Conservation (phyloP, 2,113 vertebrate species). For the Australoheros scitulus region DNA sequence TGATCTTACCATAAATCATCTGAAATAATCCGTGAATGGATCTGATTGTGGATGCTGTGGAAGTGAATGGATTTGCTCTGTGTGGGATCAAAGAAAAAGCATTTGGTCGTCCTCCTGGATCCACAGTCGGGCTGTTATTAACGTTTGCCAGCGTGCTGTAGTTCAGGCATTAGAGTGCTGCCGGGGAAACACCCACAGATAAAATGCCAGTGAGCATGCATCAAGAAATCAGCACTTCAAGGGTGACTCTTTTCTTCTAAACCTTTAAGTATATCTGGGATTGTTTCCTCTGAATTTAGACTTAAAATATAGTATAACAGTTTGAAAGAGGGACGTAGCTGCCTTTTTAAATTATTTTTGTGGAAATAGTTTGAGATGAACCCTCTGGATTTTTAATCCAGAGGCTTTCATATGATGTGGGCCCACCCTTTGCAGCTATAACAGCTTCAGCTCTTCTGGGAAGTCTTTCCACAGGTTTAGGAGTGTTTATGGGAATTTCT, state of each 20-base stretch:
- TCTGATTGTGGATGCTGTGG: background rate
- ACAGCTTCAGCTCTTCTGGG: no score
- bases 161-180: background rate
- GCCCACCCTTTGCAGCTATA: no score
- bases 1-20: background rate
- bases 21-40: background rate
- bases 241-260: background rate
- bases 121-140: conserved; percentile 2
- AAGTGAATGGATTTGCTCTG: conserved; percentile 1
- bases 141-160: background rate
- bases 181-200: background rate
- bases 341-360: no score
- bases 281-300: background rate
- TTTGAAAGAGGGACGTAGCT: no score
- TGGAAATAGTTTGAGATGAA: no score
- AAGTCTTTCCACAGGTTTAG: no score
- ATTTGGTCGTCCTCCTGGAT: background rate
- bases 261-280: background rate
- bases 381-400: no score
- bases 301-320: background rate
- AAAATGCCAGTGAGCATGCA: background rate
- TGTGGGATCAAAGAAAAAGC: background rate
- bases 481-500: no score
- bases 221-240: background rate
- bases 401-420: no score